These are phyloP conservation scores for Onychomys arenicola DNA, from an alignment of 2,797 vertebrate species.

Conservation along the genomic window DNA sequence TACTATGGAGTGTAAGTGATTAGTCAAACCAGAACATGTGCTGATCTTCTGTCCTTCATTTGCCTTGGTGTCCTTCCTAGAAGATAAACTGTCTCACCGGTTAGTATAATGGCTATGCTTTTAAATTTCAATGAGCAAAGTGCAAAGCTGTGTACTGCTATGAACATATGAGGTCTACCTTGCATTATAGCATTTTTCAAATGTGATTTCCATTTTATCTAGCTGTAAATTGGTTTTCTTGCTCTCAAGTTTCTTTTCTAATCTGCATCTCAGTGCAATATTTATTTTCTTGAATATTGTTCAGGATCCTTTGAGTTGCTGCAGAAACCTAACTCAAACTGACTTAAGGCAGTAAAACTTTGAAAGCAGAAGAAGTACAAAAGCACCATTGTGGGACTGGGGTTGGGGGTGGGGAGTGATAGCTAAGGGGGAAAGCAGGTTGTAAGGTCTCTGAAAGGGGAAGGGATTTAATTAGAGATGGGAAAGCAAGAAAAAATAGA, in stretches of 20 bases:
- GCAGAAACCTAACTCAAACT: not conserved
- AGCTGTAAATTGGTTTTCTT: slow-evolving; percentile 26
- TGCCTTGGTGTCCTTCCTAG: not conserved
- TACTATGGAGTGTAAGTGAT: not conserved
- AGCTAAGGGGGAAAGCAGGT: not conserved
- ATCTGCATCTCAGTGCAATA: not conserved
- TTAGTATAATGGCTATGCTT: slow-evolving; percentile 42
- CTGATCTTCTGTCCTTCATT: slow-evolving; percentile 26
- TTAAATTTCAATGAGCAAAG: slow-evolving; percentile 52
- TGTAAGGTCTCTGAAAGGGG: not conserved
- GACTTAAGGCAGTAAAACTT: not conserved
- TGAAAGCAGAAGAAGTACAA: not conserved
- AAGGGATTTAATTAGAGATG: not conserved
- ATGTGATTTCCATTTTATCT: slow-evolving; percentile 3
- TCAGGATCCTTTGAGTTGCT: slow-evolving; percentile 45
- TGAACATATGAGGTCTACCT: slow-evolving; percentile 4
- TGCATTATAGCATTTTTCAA: not conserved
- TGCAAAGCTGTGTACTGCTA: not conserved
- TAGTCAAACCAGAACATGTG: slow-evolving; percentile 49
- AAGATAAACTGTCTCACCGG: not conserved
- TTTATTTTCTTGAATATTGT: slow-evolving; percentile 44
- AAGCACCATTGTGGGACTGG: not conserved
- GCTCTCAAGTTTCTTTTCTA: not conserved
- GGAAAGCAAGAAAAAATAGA: not conserved
- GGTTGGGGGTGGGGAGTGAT: not conserved